Percentiles rank a stretch among this genome's conserved stretches.
Evolutionary conservation across 2,113 vertebrate species (phyloP).

Genomic region (Chunga burmeisteri): DNA sequence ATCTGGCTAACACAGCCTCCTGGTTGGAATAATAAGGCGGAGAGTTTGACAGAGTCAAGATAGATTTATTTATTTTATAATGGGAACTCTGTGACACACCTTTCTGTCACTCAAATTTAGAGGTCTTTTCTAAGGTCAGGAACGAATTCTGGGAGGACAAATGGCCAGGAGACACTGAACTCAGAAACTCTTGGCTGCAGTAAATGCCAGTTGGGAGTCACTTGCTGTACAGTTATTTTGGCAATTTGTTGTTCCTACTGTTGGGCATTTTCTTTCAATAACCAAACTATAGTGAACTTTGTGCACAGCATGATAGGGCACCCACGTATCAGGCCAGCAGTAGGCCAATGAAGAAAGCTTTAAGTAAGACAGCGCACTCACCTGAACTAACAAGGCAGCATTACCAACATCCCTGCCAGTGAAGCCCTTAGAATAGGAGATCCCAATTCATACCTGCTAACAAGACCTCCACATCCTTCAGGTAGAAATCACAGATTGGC

Average conservation of each 20-base stretch:
- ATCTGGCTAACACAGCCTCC: background rate
- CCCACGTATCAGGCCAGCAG: background rate
- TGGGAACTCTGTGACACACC: background rate
- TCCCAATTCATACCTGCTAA: background rate
- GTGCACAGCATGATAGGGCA: background rate
- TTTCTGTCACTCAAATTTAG: background rate
- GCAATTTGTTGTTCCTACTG: background rate
- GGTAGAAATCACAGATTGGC: background rate
- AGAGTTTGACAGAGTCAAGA: background rate
- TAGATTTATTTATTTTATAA: background rate
- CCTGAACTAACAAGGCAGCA: background rate
- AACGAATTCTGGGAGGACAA: background rate
- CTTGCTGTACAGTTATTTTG: slow-evolving; percentile 1
- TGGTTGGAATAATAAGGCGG: background rate
- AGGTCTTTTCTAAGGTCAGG: slow-evolving; percentile 11
- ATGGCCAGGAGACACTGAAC: background rate
- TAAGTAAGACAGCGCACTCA: background rate
- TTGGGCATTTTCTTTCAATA: background rate
- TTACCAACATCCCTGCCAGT: background rate
- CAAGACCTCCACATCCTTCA: background rate
- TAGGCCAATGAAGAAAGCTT: background rate
- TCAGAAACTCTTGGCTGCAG: slow-evolving; percentile 3
- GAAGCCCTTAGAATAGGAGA: background rate
- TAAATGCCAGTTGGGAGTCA: slow-evolving; percentile 23
- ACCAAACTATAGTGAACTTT: background rate